phyloP scores from a whole-genome alignment of 2,888 invertebrate genomes.

The Rhamnusium bicolor region DNA sequence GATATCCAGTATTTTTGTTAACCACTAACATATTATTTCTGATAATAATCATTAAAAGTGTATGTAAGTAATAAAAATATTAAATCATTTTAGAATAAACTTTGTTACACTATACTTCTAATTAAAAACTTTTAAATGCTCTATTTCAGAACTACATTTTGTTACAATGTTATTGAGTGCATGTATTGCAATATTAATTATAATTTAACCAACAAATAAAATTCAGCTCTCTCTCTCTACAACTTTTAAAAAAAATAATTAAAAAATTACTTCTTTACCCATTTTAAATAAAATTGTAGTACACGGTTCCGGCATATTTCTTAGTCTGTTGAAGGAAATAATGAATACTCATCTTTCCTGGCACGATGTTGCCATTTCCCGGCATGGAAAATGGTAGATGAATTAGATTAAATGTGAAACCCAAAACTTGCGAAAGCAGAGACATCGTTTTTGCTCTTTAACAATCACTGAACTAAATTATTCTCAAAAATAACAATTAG shows the following conservation, averaged over 20 bases:
- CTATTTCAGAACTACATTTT: neutral
- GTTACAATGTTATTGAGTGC: neutral
- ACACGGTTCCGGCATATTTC: constrained; percentile 53
- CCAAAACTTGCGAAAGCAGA: constrained; percentile 56
- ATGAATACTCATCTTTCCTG: constrained; percentile 44
- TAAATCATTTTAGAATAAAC: no score
- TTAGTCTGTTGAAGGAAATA: constrained; percentile 53
- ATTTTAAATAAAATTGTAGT: constrained; percentile 47
- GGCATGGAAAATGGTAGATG: constrained; percentile 55
- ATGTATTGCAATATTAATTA: neutral
- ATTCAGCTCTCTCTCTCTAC: neutral
- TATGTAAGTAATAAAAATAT: no score
- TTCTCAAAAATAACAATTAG: neutral
- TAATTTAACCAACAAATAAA: neutral
- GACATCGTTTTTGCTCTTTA: constrained; percentile 52
- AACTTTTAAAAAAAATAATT: no score
- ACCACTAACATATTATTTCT: no score
- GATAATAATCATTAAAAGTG: no score
- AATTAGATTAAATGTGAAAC: constrained; percentile 55
- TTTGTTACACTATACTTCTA: no score
- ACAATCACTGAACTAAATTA: neutral
- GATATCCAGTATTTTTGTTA: no score
- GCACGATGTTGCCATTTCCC: constrained; percentile 37
- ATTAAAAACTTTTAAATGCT: neutral
- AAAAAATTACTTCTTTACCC: constrained; percentile 48